phyloP scores from a whole-genome alignment of 2,113 vertebrate species.

The Lepus americanus region DNA sequence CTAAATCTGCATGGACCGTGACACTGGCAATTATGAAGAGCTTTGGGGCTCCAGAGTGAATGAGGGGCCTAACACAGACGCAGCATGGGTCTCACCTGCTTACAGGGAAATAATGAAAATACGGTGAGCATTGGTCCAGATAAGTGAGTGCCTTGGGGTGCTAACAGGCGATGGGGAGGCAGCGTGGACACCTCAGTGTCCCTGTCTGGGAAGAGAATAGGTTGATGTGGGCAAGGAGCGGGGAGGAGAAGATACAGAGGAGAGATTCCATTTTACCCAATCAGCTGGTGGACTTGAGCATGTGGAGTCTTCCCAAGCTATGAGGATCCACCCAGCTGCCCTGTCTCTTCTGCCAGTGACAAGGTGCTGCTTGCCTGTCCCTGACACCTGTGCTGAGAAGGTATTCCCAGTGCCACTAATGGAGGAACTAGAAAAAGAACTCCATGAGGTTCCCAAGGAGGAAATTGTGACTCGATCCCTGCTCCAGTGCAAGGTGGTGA shows the following conservation, averaged over 20 bases:
- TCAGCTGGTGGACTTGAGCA: neutral
- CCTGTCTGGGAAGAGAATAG: neutral
- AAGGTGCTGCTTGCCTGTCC: neutral
- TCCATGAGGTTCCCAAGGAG: neutral
- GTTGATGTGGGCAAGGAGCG: neutral
- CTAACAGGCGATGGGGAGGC: neutral
- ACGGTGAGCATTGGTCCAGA: neutral
- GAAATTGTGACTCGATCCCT: neutral
- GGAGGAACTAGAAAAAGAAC: neutral
- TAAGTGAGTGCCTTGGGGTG: neutral
- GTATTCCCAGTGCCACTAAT: neutral
- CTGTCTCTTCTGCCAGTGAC: neutral
- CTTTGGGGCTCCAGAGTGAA: conserved; percentile 31
- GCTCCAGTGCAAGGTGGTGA: neutral
- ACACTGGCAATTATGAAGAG: conserved; percentile 61
- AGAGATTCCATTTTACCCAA: neutral
- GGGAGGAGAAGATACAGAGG: fast-evolving
- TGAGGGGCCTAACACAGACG: neutral
- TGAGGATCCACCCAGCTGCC: neutral
- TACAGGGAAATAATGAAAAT: neutral
- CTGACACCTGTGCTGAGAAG: neutral
- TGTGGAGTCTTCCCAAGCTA: neutral
- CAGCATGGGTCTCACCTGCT: neutral
- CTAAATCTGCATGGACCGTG: neutral
- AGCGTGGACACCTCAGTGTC: neutral